Percentiles rank a stretch among this genome's conserved stretches.
These are phyloP conservation scores for Caenorhabditis sp. DNA, from an alignment of 2,888 invertebrate species.

Conservation along the genomic window DNA sequence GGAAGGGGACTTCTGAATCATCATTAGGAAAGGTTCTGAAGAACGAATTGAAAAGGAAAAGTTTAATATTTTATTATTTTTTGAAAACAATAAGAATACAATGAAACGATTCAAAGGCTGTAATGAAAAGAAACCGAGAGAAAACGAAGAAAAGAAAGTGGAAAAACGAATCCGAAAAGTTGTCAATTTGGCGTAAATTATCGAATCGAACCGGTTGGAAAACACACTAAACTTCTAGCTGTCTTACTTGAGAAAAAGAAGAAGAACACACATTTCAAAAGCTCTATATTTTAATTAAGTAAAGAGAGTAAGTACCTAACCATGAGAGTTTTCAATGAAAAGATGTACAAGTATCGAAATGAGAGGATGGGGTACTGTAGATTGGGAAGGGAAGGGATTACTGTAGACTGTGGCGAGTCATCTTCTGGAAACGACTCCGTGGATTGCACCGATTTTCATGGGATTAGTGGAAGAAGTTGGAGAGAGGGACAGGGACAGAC, in stretches of 20 bases:
- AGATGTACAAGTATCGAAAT: constrained; percentile 51
- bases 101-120: too few relatives aligned
- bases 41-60: too few relatives aligned
- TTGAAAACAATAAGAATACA: too few relatives aligned
- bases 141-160: not conserved
- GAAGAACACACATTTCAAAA: constrained; percentile 25
- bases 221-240: constrained; percentile 49
- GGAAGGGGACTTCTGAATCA: too few relatives aligned
- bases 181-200: constrained; percentile 29
- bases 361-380: constrained; percentile 27
- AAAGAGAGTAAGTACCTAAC: constrained; percentile 3
- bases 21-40: too few relatives aligned
- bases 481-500: constrained; percentile 34
- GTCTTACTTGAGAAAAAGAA: not conserved
- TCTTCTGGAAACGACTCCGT: constrained; percentile 56
- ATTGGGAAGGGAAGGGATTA: constrained; percentile 1
- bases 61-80: too few relatives aligned
- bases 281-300: constrained; percentile 25
- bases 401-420: constrained; percentile 16
- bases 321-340: constrained; percentile 18
- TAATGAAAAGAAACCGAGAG: too few relatives aligned
- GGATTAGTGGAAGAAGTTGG: constrained; percentile 27
- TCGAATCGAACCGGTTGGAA: constrained; percentile 40
- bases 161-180: not conserved
- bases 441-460: constrained; percentile 51